Evolutionary conservation across 2,797 vertebrate species (phyloP), one percentile per base, ranked within the genome.

Genomic region (Sardinella longiceps): DNA sequence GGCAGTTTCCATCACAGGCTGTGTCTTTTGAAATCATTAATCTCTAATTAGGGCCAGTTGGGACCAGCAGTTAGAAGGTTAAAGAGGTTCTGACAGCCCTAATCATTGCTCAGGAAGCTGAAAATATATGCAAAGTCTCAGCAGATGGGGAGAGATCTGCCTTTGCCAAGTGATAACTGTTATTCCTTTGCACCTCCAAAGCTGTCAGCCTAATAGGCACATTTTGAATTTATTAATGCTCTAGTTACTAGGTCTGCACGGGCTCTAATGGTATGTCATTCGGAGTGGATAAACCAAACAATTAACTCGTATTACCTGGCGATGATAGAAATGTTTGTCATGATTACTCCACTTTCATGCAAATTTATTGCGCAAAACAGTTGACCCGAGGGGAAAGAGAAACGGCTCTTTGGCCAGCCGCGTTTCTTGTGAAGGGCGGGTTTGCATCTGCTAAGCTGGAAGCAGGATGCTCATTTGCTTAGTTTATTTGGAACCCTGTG

Each of bases 41-140:
- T 98, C 97, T 97, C 97, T 98, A 98, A 99, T 99, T 99, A 99
- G 97, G 97, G 98, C 97, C 97, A 96, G 97, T 98, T 97, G 98
- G 98, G 98, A 98, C 97, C 97, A 97, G 97, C 97, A 98, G 97
- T 99, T 98, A 99, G 97, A 97, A 99, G 98, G 98, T 99, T 99
- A 98, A 99, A 98, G 98, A 99, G 98, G 97, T 97, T 97, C 97
- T 98, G 98, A 99, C 97, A 98, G 97, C 96, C 97, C 97, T 98
- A 98, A 98, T 99, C 98, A 99, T 98, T 96, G 96, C 95, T 96
- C 96, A 98, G 98, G 96, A 99, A 99, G 97, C 97, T 96, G 96
- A 97, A 97, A 97, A 97, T 97, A 95, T 90, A 97, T 97, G 96
- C 96, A 96, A 95, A 95, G 94, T 96, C 95, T 96, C 95, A 94